These are phyloP conservation scores for Tinea trinotella DNA, from an alignment of 2,888 invertebrate species.

Conservation along the genomic window DNA sequence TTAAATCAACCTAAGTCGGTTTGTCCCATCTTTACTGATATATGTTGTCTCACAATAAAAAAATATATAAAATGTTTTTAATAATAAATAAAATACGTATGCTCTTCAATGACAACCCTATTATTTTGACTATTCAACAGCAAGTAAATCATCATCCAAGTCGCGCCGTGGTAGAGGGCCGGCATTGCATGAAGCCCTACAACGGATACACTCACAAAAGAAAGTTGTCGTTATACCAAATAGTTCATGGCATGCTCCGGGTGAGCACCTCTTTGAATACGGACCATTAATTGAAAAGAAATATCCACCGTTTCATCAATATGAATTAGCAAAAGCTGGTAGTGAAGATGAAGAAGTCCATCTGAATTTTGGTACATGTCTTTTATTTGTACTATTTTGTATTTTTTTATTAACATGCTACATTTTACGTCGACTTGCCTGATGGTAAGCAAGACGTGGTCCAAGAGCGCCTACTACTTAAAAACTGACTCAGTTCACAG, in stretches of 20 bases:
- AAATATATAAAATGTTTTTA: no score
- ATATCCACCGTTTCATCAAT: slow-evolving; percentile 37
- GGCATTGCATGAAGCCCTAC: slow-evolving; percentile 69
- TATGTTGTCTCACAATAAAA: no score
- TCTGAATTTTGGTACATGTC: slow-evolving; percentile 59
- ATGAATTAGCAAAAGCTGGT: slow-evolving; percentile 34
- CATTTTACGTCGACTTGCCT: no score
- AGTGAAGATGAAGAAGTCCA: slow-evolving; percentile 55
- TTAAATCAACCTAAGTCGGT: no score
- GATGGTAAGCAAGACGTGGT: no score
- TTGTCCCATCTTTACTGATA: no score
- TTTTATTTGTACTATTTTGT: no score
- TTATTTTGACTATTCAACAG: background rate
- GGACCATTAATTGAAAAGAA: slow-evolving; percentile 47
- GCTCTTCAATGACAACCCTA: no score
- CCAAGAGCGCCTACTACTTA: no score
- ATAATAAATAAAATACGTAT: no score
- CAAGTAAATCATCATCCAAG: slow-evolving; percentile 25
- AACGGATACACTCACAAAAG: slow-evolving; percentile 64
- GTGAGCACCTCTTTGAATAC: slow-evolving; percentile 56
- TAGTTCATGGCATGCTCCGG: slow-evolving; percentile 64
- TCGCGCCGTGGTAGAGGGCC: slow-evolving; percentile 60
- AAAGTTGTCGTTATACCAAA: slow-evolving; percentile 45
- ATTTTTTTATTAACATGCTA: no score
- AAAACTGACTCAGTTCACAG: no score